phyloP scores from a whole-genome alignment of 2,888 invertebrate species.

The Brenthis ino region DNA sequence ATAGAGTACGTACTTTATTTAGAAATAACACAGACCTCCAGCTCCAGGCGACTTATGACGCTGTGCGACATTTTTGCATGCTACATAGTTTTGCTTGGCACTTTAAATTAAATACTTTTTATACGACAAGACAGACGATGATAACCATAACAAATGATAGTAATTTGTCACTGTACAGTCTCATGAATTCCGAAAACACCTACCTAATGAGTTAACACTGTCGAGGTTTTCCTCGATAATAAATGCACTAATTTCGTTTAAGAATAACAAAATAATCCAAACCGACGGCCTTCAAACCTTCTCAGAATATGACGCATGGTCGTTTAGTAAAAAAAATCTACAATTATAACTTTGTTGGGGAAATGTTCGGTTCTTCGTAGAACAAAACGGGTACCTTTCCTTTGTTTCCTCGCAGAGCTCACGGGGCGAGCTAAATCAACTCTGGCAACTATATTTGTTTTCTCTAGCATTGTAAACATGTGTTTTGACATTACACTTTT shows the following conservation, averaged over 20 bases:
- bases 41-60: no score
- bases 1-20: no score
- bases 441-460: slow-evolving; percentile 57
- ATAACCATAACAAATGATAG: slow-evolving; percentile 50
- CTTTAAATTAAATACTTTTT: slow-evolving; percentile 32
- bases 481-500: slow-evolving; percentile 58
- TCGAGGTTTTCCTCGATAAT: slow-evolving; percentile 57
- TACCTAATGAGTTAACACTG: slow-evolving; percentile 66
- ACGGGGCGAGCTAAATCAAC: slow-evolving; percentile 61
- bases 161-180: slow-evolving; percentile 60
- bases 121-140: slow-evolving; percentile 49
- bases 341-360: slow-evolving; percentile 66
- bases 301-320: slow-evolving; percentile 66
- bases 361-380: slow-evolving; percentile 53
- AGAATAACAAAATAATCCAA: slow-evolving; percentile 53
- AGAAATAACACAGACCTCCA: no score
- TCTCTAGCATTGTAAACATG: slow-evolving; percentile 47
- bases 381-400: slow-evolving; percentile 59
- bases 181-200: slow-evolving; percentile 48
- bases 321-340: slow-evolving; percentile 50
- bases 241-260: slow-evolving; percentile 59
- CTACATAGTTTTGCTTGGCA: slow-evolving; percentile 10
- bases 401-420: slow-evolving; percentile 61
- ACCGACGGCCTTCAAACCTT: slow-evolving; percentile 62
- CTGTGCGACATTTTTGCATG: no score